Evolutionary conservation across 2,113 vertebrate species (phyloP).

Genomic region (Coryphaenoides rupestris): DNA sequence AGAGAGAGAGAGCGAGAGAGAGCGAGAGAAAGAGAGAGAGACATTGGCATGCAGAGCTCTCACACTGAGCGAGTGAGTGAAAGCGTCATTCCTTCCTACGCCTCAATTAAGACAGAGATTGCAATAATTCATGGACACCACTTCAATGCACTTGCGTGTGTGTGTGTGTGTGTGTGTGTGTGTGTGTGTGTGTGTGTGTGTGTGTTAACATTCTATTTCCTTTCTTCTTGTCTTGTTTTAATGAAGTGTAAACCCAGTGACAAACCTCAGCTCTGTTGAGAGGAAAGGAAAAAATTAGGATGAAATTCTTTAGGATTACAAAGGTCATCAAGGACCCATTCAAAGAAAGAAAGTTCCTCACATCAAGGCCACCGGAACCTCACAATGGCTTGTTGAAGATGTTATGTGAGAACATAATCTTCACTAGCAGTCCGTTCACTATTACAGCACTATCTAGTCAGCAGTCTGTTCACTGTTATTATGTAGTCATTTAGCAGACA

Average conservation of each 20-base stretch:
- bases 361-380: too few species aligned
- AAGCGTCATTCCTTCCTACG: slow-evolving; percentile 28
- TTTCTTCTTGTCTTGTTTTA: slow-evolving; percentile 1
- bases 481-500: too few species aligned
- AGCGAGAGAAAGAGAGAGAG: slow-evolving; percentile 6
- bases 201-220: slow-evolving; percentile 8
- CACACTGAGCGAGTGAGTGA: background rate
- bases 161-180: slow-evolving; percentile 26
- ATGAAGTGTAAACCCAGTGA: background rate
- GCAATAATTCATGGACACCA: slow-evolving; percentile 35
- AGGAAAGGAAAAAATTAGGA: background rate
- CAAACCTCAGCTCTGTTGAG: background rate
- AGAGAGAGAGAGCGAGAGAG: too few species aligned
- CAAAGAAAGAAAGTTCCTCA: too few species aligned
- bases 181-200: slow-evolving; percentile 18
- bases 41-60: slow-evolving; percentile 9
- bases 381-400: too few species aligned
- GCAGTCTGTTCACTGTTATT: too few species aligned
- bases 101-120: slow-evolving; percentile 53
- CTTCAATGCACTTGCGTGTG: slow-evolving; percentile 7
- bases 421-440: too few species aligned
- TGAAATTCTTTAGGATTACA: background rate
- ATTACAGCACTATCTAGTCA: too few species aligned
- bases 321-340: background rate
- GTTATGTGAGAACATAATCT: too few species aligned